Conservation (phyloP, 2,113 vertebrate genomes). For the Felis chaus region DNA sequence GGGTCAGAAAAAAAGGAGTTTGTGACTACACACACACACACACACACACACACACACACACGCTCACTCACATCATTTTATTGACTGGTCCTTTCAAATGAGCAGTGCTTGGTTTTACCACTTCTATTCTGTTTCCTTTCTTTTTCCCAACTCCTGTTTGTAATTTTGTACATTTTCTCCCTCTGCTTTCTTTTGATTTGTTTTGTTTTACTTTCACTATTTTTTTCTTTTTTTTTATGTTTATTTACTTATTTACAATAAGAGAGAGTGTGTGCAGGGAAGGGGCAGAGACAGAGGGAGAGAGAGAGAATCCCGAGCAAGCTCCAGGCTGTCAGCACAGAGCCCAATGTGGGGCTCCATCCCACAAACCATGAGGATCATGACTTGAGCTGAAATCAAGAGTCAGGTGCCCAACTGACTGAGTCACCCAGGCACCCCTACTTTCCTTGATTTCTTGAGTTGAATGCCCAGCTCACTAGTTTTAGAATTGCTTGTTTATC, state of each 20-base stretch:
- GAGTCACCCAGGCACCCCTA: no score
- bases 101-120: background rate
- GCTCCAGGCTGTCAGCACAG: no score
- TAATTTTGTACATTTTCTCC: background rate
- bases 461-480: background rate
- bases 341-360: no score
- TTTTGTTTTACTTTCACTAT: background rate
- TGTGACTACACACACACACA: background rate
- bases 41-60: no score
- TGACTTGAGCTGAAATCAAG: no score
- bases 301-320: no score
- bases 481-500: background rate
- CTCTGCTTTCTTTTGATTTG: background rate
- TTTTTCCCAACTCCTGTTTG: background rate
- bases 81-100: background rate
- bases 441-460: background rate
- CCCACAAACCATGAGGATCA: no score
- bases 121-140: background rate
- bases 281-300: no score
- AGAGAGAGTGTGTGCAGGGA: no score
- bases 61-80: background rate
- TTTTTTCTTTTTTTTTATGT: no score
- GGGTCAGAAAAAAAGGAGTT: background rate
- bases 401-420: no score
- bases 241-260: no score